Percentiles rank a stretch among this genome's conserved stretches.
Conservation (phyloP, 2,888 invertebrate genomes). For the Epiblema foenella region DNA sequence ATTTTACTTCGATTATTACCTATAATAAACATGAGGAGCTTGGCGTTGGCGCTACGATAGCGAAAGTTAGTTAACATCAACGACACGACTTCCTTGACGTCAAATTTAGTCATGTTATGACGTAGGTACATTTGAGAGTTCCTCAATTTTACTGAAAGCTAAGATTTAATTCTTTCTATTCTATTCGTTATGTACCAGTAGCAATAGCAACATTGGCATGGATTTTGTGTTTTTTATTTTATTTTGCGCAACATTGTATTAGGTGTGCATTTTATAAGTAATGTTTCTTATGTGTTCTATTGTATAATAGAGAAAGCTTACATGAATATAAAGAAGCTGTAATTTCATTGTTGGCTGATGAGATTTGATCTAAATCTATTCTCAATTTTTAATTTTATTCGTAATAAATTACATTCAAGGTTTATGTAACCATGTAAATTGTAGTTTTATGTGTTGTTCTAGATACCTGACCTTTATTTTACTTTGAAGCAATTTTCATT, state of each 20-base stretch:
- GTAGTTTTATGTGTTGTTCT: conserved; percentile 6
- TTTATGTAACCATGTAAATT: conserved; percentile 18
- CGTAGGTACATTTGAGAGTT: background rate
- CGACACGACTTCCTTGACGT: background rate
- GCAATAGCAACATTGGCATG: background rate
- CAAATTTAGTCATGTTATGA: background rate
- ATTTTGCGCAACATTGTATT: conserved; percentile 17
- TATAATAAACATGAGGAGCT: conserved; percentile 33
- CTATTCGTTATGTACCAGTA: background rate
- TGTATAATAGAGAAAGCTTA: conserved; percentile 41
- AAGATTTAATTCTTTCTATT: background rate
- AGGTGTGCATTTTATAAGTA: conserved; percentile 1
- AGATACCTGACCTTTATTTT: conserved; percentile 11
- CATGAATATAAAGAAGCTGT: conserved; percentile 37
- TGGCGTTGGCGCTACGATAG: conserved; percentile 35
- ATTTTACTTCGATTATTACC: conserved; percentile 22
- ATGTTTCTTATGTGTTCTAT: conserved; percentile 33
- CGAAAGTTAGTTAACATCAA: conserved; percentile 38
- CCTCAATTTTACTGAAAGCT: no score
- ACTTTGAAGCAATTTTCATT: background rate
- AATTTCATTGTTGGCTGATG: conserved; percentile 42
- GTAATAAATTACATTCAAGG: conserved; percentile 28
- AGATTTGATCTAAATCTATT: conserved; percentile 41
- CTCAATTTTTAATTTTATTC: conserved; percentile 37
- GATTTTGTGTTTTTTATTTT: background rate